These are phyloP conservation scores for Antheraea pernyi DNA, from an alignment of 1,140 invertebrate genomes.

Conservation along the genomic window DNA sequence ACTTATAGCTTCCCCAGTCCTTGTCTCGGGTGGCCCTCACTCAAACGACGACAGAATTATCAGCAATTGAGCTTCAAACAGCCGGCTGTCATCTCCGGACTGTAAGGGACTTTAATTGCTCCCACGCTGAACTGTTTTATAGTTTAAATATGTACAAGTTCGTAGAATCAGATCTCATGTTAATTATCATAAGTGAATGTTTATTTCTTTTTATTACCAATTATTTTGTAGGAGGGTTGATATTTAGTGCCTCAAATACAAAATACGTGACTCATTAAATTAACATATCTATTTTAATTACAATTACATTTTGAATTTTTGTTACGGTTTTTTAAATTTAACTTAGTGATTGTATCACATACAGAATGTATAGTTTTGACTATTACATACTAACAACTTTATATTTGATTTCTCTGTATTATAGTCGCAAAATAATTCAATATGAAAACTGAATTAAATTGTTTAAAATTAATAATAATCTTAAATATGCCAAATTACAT, in stretches of 20 bases:
- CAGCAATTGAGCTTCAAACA: slow-evolving; percentile 36
- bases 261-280: not conserved
- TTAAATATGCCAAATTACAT: too few relatives aligned
- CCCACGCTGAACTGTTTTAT: slow-evolving; percentile 19
- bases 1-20: not conserved
- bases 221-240: not conserved
- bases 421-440: too few relatives aligned
- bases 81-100: slow-evolving; percentile 27
- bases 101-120: slow-evolving; percentile 28
- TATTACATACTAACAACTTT: not conserved
- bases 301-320: not conserved
- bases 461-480: too few relatives aligned
- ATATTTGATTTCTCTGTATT: too few relatives aligned
- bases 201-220: not conserved
- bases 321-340: not conserved
- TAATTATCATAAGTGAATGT: not conserved
- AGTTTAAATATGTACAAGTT: slow-evolving; percentile 16
- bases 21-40: slow-evolving; percentile 17
- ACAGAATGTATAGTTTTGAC: too few relatives aligned
- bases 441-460: too few relatives aligned
- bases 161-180: slow-evolving; percentile 11
- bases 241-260: not conserved
- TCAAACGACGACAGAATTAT: slow-evolving; percentile 41
- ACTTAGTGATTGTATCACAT: too few relatives aligned
- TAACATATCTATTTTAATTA: not conserved